phyloP scores from a whole-genome alignment of 2,888 invertebrate species.

The Drosophila nr. perissopoda region DNA sequence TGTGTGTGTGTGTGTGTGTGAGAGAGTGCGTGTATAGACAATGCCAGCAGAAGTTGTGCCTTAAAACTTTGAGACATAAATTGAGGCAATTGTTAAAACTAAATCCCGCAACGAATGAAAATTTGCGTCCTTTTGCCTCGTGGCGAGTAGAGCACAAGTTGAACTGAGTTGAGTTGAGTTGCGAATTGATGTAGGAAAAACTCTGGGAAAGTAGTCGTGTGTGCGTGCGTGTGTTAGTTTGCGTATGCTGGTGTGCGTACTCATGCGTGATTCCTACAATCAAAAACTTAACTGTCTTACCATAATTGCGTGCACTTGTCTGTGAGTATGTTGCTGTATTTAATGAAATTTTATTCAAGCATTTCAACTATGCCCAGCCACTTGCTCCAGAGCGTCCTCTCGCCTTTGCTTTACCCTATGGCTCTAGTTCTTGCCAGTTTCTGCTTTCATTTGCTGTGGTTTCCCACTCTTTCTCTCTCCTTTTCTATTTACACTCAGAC shows the following conservation, averaged over 20 bases:
- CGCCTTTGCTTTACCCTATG: slow-evolving; percentile 15
- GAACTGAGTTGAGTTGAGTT: slow-evolving; percentile 32
- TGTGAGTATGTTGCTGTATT: slow-evolving; percentile 69
- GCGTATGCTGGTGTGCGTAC: slow-evolving; percentile 66
- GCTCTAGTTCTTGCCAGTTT: slow-evolving; percentile 45
- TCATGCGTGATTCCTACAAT: slow-evolving; percentile 81
- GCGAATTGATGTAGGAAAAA: slow-evolving; percentile 67
- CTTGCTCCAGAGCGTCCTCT: slow-evolving; percentile 12
- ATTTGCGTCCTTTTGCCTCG: slow-evolving; percentile 66
- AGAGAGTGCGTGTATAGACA: slow-evolving; percentile 38
- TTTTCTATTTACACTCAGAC: neutral
- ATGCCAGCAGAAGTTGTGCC: slow-evolving; percentile 64
- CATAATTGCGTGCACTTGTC: slow-evolving; percentile 82
- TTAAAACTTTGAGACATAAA: slow-evolving; percentile 77
- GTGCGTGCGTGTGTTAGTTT: slow-evolving; percentile 11
- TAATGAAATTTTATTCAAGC: slow-evolving; percentile 81
- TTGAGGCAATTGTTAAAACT: slow-evolving; percentile 82
- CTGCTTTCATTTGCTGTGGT: slow-evolving; percentile 67
- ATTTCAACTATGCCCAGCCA: slow-evolving; percentile 54
- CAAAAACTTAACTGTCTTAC: slow-evolving; percentile 82
- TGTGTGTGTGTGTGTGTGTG: neutral
- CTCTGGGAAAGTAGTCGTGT: slow-evolving; percentile 26
- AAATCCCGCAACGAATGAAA: slow-evolving; percentile 78
- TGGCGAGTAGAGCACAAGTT: slow-evolving; percentile 58
- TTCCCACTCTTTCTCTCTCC: too few species aligned